phyloP scores from a whole-genome alignment of 2,113 vertebrate species.

The Catharus minimus region DNA sequence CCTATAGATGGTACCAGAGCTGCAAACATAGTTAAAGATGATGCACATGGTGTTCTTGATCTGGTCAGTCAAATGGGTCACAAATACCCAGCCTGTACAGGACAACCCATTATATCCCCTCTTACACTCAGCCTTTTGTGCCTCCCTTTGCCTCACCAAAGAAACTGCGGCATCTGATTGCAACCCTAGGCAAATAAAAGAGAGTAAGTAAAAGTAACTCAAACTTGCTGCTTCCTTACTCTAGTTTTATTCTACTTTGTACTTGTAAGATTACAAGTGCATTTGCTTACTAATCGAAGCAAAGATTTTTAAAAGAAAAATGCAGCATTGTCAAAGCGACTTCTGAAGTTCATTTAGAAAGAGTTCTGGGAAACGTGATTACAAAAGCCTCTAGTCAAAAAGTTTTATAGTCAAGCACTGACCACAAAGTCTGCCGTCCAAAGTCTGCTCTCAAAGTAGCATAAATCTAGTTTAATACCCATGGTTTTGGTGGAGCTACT shows the following conservation, averaged over 20 bases:
- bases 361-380: neutral
- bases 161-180: neutral
- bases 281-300: neutral
- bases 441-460: neutral
- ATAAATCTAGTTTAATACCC: slow-evolving; percentile 22
- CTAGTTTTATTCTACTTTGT: neutral
- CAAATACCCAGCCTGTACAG: neutral
- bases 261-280: neutral
- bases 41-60: fast-evolving
- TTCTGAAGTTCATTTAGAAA: neutral
- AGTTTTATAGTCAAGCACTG: neutral
- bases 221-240: neutral
- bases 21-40: neutral
- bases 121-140: neutral
- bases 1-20: neutral
- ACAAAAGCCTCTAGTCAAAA: neutral
- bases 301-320: neutral
- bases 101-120: neutral
- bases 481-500: slow-evolving; percentile 1
- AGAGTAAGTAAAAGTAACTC: neutral
- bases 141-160: neutral
- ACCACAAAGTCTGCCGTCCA: neutral
- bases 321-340: neutral
- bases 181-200: neutral
- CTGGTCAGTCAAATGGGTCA: neutral